Base-by-base conservation (phyloP, 1,140 invertebrate genomes). In the Trialeurodes vaporariorum region DNA sequence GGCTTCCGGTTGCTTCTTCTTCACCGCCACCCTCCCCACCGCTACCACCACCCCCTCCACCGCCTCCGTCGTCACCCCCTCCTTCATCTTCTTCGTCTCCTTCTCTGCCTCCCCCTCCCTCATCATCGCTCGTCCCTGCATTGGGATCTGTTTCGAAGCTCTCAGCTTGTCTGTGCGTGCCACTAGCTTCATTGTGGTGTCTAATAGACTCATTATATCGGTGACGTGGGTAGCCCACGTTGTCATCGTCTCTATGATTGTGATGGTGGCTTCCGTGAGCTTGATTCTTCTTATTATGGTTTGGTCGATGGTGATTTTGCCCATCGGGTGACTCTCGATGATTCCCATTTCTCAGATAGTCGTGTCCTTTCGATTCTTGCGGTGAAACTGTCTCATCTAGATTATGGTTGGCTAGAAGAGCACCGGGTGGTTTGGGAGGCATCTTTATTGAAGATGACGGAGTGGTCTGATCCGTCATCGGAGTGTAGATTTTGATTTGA, bases 91-190 rank as follows among this genome's bases (percentile, higher is more conserved):
- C 80, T 25, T 81, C 79, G 26, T 77, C 78, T 59, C 77, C 78
- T 61, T 86, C 84, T 64, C 86, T 83, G 71, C 86, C 83, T 70
- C 86, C 65, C 72, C 86, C 84, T 23, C 81, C 83, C 66, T 75
- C 76, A 34, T 73, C 68, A 24, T 74, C 69, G 49, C 67, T 27
- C 68, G 27, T n/a, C 2, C 17, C n/a, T 26, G n/a, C 59, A 24
- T 58, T 62, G 1, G 60, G 60, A 11, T 25, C 58, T 34, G 25
- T 62, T 23, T 63, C 23, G 13, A 25, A 40, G n/a, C 34, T 63
- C 2, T 49, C 34, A 17, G 34, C 34, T 49, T 49, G 34, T 49
- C 34, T 5, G 17, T 49, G 5, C 34, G 34, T 49, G n/a, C n/a
- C n/a, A 17, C 17, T 49, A 9, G 5, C 34, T 49, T 49, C 34